phyloP scores from a whole-genome alignment of 2,113 vertebrate species.

The Leiothrix lutea region DNA sequence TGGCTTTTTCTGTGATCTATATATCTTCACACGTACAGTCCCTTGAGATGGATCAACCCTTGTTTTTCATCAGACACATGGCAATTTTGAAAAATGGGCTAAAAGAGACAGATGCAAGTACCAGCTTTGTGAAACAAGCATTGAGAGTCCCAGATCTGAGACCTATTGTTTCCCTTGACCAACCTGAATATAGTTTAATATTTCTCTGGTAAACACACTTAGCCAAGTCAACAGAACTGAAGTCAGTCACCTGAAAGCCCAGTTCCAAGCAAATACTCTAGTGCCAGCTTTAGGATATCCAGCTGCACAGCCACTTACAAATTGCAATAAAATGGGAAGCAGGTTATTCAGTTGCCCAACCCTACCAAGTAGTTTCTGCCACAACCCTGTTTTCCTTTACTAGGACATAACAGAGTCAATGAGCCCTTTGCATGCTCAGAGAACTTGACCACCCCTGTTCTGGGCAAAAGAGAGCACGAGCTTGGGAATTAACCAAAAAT shows the following conservation, averaged over 20 bases:
- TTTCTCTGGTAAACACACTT: not conserved
- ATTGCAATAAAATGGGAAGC: not conserved
- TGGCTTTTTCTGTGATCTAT: not conserved
- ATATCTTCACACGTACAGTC: not conserved
- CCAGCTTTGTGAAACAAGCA: not conserved
- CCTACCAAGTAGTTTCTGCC: not conserved
- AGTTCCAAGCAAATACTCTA: not conserved
- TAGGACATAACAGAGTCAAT: not conserved
- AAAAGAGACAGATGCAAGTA: not conserved
- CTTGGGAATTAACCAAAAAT: not conserved
- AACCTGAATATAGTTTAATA: not conserved
- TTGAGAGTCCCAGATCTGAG: not conserved
- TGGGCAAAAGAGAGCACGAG: not conserved
- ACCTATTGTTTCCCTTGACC: not conserved
- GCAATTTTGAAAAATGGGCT: not conserved
- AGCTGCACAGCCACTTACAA: not conserved
- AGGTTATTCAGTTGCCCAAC: not conserved
- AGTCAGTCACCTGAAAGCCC: not conserved
- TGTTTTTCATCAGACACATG: not conserved
- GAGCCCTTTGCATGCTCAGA: not conserved
- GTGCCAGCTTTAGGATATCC: not conserved
- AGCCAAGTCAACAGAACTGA: not conserved
- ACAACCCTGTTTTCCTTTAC: not conserved
- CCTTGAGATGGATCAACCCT: not conserved
- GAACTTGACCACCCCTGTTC: not conserved